phyloP scores from a whole-genome alignment of 2,797 vertebrate genomes.

The Anguilla anguilla region DNA sequence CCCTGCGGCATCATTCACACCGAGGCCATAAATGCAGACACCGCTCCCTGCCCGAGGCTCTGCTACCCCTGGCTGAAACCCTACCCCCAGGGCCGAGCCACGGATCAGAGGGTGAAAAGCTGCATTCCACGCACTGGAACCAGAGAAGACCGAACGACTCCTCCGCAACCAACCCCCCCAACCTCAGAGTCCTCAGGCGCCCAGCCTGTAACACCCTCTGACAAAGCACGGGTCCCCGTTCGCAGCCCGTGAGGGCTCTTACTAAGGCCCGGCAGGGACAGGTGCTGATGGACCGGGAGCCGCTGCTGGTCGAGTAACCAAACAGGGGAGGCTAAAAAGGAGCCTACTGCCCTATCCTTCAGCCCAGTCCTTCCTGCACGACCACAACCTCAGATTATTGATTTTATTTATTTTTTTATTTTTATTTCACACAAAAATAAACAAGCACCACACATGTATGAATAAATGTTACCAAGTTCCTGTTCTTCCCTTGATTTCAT shows the following conservation, averaged over 20 bases:
- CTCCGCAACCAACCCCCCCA: constrained; percentile 44
- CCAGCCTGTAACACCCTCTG: constrained; percentile 57
- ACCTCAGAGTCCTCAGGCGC: constrained; percentile 46
- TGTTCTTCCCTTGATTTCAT: neutral
- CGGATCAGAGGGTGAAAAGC: constrained; percentile 66
- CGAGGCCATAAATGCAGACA: constrained; percentile 57
- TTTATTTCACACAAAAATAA: neutral
- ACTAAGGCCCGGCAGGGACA: constrained; percentile 55
- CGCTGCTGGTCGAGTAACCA: constrained; percentile 2
- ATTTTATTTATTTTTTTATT: neutral
- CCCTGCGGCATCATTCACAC: constrained; percentile 60
- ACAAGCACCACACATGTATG: neutral
- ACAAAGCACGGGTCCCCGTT: constrained; percentile 63
- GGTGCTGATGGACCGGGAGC: constrained; percentile 50
- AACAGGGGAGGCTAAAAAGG: neutral
- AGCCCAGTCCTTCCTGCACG: no score
- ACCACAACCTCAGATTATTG: neutral
- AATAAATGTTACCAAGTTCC: neutral
- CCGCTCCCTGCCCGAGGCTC: constrained; percentile 63
- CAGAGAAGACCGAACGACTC: constrained; percentile 46
- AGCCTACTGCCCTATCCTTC: neutral
- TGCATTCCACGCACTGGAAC: constrained; percentile 64
- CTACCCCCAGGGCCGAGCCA: constrained; percentile 62
- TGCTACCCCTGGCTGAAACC: constrained; percentile 63
- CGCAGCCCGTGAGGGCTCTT: constrained; percentile 56